phyloP scores from a whole-genome alignment of 2,888 invertebrate species.

The Dasysyrphus tricinctus region DNA sequence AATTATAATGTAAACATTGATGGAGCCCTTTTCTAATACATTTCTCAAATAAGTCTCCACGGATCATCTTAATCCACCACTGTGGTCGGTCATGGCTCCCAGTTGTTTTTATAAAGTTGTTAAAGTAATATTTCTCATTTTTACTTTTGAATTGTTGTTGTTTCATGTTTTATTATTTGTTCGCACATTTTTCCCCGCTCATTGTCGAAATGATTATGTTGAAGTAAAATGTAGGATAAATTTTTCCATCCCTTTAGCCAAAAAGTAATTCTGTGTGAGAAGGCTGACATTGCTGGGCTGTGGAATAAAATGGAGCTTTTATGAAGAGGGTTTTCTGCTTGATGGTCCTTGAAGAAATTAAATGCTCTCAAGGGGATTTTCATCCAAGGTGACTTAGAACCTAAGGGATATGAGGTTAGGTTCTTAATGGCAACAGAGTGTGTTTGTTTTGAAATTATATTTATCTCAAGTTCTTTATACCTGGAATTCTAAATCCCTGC shows the following conservation, averaged over 20 bases:
- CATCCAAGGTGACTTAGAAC: neutral
- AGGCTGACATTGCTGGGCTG: neutral
- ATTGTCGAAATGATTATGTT: constrained; percentile 63
- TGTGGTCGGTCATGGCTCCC: constrained; percentile 12
- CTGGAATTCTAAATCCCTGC: neutral
- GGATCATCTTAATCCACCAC: neutral
- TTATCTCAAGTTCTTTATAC: neutral
- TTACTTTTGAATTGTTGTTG: constrained; percentile 14
- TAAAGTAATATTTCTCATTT: constrained; percentile 55
- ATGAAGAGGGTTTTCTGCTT: constrained; percentile 20
- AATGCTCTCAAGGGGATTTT: constrained; percentile 40
- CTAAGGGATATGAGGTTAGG: neutral
- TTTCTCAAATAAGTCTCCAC: neutral
- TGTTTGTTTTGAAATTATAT: constrained; percentile 1
- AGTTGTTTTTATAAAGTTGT: constrained; percentile 46
- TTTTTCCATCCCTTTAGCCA: constrained; percentile 46
- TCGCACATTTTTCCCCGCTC: constrained; percentile 34
- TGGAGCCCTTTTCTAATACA: neutral
- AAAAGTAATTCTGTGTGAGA: constrained; percentile 39
- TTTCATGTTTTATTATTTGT: constrained; percentile 24
- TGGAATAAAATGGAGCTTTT: neutral
- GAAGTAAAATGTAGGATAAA: constrained; percentile 27
- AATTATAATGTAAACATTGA: no score
- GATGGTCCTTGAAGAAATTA: constrained; percentile 48
- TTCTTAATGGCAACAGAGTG: constrained; percentile 32